Evolutionary conservation across 2,113 vertebrate species (phyloP).

Genomic region (Channa maculata): DNA sequence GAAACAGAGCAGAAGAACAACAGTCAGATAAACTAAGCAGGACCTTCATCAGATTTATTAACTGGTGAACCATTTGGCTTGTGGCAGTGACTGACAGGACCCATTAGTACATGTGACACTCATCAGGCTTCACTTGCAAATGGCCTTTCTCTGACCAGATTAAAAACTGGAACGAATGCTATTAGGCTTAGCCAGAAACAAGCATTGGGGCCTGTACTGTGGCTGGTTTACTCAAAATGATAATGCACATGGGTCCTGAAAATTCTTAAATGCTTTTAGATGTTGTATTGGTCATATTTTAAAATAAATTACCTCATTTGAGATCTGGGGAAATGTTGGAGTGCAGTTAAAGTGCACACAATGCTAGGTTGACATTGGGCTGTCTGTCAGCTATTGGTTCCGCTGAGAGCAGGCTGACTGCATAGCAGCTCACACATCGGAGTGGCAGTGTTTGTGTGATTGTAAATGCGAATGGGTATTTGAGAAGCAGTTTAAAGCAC

Average conservation of each 20-base stretch:
- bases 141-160: constrained; percentile 19
- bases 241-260: not conserved
- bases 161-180: constrained; percentile 2
- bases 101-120: constrained; percentile 38
- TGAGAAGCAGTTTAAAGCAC: no score
- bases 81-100: constrained; percentile 28
- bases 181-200: not conserved
- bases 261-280: not conserved
- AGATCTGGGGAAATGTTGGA: no score
- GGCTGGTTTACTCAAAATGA: not conserved
- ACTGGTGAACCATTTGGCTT: constrained; percentile 20
- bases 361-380: no score
- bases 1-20: not conserved
- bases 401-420: no score
- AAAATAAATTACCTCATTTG: no score
- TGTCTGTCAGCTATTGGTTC: no score
- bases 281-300: not conserved
- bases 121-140: constrained; percentile 40
- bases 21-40: constrained; percentile 15
- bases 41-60: constrained; percentile 45
- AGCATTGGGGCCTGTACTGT: not conserved
- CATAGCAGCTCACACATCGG: no score
- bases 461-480: no score
- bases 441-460: no score
- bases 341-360: no score